Base-by-base conservation (phyloP, 2,888 invertebrate species). In the Oegoconia quadripuncta region DNA sequence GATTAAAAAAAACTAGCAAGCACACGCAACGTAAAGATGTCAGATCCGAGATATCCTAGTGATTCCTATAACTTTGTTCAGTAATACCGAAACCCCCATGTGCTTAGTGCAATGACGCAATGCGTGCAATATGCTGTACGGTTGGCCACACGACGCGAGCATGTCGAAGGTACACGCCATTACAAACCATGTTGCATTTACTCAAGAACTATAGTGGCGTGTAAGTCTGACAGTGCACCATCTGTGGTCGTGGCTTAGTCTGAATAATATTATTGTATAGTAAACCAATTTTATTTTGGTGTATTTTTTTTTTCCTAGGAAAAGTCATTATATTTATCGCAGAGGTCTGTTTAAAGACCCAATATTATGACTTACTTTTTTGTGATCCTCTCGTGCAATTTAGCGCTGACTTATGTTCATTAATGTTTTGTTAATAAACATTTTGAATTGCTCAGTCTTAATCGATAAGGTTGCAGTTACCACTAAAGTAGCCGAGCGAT, bases 321-420 rank as follows among this genome's bases (percentile, higher is more conserved):
- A 74, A 77, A 74, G 68, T 73, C 63, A 55, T 53, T 50, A 51
- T 34, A 65, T 73, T 63, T 64, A 64, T 57, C 57, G 37, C 49
- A 52, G 51, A 56, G 68, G 80, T 79, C 79, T 77, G 79, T 80
- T 82, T 79, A 74, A 77, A 74, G 79, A 77, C 75, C 69, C 14
- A 16, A 18, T 35, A 38, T 23, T 36, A 18, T 22, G 29, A 30
- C 22, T 41, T 39, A 41, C 17, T 28, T 33, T 43, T 38, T 41
- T 48, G 39, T 48, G 42, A 47, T 48, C 26, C 29, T 36, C 23
- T 37, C 36, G 48, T 52, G 51, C 46, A 48, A 48, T 49, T 22
- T 27, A 35, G 16, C 29, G 33, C 30, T 28, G 27, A 25, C 9
- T 37, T 41, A 20, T 23, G 8, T 34, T 25, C 12, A 37, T 7